phyloP scores from a whole-genome alignment of 1,140 invertebrate species.

The Microplitis mediator region DNA sequence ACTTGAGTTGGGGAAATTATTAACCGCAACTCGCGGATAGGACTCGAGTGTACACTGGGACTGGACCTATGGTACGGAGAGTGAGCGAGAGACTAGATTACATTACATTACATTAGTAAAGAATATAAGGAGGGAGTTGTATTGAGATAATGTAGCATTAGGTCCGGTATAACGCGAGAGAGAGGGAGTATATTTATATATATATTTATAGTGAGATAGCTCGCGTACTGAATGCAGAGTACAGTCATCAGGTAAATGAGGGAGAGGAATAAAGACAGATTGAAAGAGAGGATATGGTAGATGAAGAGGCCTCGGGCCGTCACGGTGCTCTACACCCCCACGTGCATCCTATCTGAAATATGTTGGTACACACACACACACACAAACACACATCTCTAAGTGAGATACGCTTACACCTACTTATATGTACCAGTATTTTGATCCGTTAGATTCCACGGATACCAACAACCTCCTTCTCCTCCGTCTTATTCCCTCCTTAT shows the following conservation, averaged over 20 bases:
- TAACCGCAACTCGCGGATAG: too few species aligned
- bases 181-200: too few species aligned
- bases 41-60: too few species aligned
- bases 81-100: too few species aligned
- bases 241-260: conserved; percentile 11
- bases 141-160: conserved; percentile 36
- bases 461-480: conserved; percentile 25
- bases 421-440: conserved; percentile 30
- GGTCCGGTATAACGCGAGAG: conserved; percentile 38
- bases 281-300: conserved; percentile 38
- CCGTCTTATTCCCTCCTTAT: neutral
- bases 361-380: conserved; percentile 33
- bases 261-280: conserved; percentile 33
- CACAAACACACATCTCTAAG: conserved; percentile 31
- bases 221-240: too few species aligned
- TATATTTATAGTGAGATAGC: too few species aligned
- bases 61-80: too few species aligned
- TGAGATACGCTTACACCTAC: conserved; percentile 25
- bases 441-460: conserved; percentile 49
- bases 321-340: conserved; percentile 42
- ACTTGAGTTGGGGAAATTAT: too few species aligned
- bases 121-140: too few species aligned
- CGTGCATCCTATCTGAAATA: conserved; percentile 18
- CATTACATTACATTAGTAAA: too few species aligned
- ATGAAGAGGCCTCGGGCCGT: conserved; percentile 46